Evolutionary conservation across 2,888 invertebrate species (phyloP).

Genomic region (Netelia fuscicornis): DNA sequence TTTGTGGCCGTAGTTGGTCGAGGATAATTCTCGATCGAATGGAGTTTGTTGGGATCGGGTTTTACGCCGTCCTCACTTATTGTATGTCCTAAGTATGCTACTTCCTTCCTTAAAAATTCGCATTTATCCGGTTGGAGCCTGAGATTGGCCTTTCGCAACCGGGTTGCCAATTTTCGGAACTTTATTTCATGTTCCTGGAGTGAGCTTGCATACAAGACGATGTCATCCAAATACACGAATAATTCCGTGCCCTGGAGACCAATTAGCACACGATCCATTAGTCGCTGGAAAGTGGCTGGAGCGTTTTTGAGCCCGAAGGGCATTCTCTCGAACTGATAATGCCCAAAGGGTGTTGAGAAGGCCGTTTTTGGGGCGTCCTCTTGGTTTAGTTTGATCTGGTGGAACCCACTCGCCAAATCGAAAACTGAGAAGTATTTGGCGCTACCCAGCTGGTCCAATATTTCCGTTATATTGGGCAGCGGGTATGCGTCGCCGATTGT

Average conservation of each 20-base stretch:
- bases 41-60: too few species aligned
- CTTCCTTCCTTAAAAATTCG: too few species aligned
- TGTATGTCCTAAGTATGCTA: too few species aligned
- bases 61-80: too few species aligned
- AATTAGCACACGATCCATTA: conserved; percentile 8
- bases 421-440: too few species aligned
- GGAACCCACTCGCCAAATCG: background rate
- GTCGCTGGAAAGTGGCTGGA: conserved; percentile 10
- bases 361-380: conserved; percentile 29
- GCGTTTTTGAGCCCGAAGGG: conserved; percentile 43
- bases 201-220: conserved; percentile 41
- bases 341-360: conserved; percentile 15
- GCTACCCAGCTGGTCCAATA: too few species aligned
- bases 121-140: too few species aligned
- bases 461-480: background rate
- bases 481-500: conserved; percentile 25
- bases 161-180: too few species aligned
- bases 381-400: conserved; percentile 12
- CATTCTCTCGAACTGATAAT: conserved; percentile 29
- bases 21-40: too few species aligned
- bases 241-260: conserved; percentile 39
- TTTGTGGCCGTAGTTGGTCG: too few species aligned
- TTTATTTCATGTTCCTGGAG: too few species aligned
- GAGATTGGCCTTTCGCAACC: too few species aligned
- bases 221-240: conserved; percentile 62